phyloP scores from a whole-genome alignment of 2,888 invertebrate genomes.

The Patella caerulea region DNA sequence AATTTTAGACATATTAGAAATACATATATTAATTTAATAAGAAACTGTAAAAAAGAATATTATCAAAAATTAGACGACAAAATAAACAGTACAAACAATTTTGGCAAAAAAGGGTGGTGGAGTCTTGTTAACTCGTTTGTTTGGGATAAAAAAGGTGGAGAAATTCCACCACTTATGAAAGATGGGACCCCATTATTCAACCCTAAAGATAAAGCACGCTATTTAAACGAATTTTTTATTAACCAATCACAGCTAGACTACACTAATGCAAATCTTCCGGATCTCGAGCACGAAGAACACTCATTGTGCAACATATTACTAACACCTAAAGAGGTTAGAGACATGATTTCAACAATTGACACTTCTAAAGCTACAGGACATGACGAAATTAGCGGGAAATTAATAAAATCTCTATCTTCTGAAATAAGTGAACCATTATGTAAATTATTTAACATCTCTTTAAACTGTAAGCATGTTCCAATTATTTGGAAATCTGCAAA shows the following conservation, averaged over 20 bases:
- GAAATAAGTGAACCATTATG: background rate
- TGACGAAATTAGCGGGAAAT: background rate
- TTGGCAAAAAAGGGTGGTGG: background rate
- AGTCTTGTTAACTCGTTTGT: background rate
- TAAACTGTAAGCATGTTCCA: background rate
- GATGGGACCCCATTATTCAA: background rate
- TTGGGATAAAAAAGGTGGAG: background rate
- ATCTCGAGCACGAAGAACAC: background rate
- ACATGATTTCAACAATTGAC: background rate
- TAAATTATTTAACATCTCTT: background rate
- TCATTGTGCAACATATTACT: background rate
- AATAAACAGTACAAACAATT: background rate
- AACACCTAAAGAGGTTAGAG: background rate
- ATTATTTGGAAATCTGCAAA: background rate
- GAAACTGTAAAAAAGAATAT: conserved; percentile 4
- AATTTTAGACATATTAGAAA: background rate
- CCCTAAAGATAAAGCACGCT: background rate
- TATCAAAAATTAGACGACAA: background rate
- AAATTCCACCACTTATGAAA: background rate
- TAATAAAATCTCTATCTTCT: background rate
- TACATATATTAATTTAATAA: background rate
- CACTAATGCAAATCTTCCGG: conserved; percentile 6
- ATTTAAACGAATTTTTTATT: background rate
- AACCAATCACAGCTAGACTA: background rate
- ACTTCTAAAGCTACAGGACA: background rate